phyloP scores from a whole-genome alignment of 1,140 invertebrate genomes.

The Oryzaephilus surinamensis region DNA sequence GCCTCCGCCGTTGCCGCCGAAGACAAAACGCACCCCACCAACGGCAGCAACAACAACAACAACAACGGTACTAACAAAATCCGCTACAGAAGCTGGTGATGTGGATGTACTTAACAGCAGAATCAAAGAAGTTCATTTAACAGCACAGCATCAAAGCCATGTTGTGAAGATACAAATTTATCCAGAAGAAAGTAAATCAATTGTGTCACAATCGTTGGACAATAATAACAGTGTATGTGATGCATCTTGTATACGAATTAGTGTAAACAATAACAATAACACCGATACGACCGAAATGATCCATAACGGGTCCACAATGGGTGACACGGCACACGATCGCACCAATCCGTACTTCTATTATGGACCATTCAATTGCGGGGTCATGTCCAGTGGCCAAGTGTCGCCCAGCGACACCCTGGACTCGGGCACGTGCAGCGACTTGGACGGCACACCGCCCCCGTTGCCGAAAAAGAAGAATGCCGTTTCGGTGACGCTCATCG shows the following conservation, averaged over 20 bases:
- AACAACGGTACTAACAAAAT: constrained; percentile 25
- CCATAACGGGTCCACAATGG: constrained; percentile 25
- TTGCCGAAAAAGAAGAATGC: constrained; percentile 51
- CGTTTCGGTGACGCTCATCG: constrained; percentile 38
- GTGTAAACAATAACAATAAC: constrained; percentile 28
- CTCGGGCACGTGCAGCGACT: constrained; percentile 71
- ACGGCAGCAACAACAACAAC: constrained; percentile 13
- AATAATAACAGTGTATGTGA: constrained; percentile 32
- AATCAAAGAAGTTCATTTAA: too few species aligned
- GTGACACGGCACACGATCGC: constrained; percentile 18
- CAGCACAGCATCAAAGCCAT: constrained; percentile 38
- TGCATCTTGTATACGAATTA: constrained; percentile 39
- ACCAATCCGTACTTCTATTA: constrained; percentile 45
- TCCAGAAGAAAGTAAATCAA: constrained; percentile 41
- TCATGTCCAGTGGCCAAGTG: constrained; percentile 66
- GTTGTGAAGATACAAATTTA: constrained; percentile 60
- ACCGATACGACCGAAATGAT: constrained; percentile 22
- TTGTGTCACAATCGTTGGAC: constrained; percentile 34
- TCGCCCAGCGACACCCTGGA: constrained; percentile 68
- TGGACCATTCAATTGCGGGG: constrained; percentile 40
- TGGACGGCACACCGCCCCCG: constrained; percentile 63
- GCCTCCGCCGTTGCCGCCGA: constrained; percentile 33
- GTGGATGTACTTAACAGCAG: too few species aligned
- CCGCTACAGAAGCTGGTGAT: constrained; percentile 2
- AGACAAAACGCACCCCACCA: constrained; percentile 26